Evolutionary conservation across 2,888 invertebrate genomes (phyloP).

Genomic region (Macrosiphum euphorbiae): DNA sequence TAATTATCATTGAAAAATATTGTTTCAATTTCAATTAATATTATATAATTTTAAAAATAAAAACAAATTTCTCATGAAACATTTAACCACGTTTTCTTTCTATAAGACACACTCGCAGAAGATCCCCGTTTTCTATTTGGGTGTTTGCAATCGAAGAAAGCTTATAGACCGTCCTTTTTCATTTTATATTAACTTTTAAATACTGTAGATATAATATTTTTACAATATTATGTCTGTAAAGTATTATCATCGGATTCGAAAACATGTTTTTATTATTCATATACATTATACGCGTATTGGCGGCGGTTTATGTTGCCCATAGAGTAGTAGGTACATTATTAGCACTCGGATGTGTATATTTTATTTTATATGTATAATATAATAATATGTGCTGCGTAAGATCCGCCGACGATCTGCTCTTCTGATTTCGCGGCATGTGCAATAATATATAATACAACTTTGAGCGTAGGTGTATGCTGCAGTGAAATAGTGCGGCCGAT

Average conservation of each 20-base stretch:
- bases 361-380: not conserved
- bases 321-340: not conserved
- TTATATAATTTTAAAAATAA: too few relatives aligned
- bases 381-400: not conserved
- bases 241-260: not conserved
- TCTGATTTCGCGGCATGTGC: not conserved
- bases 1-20: too few relatives aligned
- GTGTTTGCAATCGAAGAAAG: not conserved
- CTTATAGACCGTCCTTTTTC: not conserved
- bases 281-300: not conserved
- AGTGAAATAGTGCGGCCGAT: conserved; percentile 11
- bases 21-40: too few relatives aligned
- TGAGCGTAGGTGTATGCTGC: conserved; percentile 19
- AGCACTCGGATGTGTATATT: not conserved
- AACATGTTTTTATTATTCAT: conserved; percentile 3
- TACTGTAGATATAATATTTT: not conserved
- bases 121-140: not conserved
- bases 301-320: not conserved
- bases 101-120: too few relatives aligned
- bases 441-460: not conserved
- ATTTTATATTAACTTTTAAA: not conserved
- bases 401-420: not conserved
- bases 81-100: too few relatives aligned
- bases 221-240: not conserved
- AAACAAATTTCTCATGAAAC: too few relatives aligned